These are phyloP conservation scores for Octodon degus DNA, from an alignment of 2,113 vertebrate species.

Conservation along the genomic window DNA sequence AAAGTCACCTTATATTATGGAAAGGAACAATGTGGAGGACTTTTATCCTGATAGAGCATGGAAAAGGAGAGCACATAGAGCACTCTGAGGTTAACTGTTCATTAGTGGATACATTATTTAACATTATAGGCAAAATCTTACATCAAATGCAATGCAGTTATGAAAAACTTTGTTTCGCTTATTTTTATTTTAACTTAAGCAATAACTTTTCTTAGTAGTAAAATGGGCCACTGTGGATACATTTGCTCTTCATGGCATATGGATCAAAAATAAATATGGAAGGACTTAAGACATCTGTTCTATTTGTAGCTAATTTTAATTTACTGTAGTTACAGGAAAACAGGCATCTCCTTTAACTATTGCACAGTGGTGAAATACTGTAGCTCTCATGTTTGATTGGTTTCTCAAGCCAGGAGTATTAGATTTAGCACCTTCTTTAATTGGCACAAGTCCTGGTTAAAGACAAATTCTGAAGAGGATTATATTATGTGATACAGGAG, in stretches of 20 bases:
- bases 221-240: neutral
- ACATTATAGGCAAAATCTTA: slow-evolving; percentile 28
- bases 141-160: neutral
- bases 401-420: neutral
- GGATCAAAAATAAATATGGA: slow-evolving; percentile 42
- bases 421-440: slow-evolving; percentile 51
- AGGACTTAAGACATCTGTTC: slow-evolving; percentile 50
- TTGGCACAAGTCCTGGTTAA: slow-evolving; percentile 35
- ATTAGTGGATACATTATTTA: slow-evolving; percentile 8
- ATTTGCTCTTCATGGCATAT: slow-evolving; percentile 31
- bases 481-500: neutral
- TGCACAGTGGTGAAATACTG: slow-evolving; percentile 29
- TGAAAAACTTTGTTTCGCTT: neutral
- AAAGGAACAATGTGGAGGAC: neutral
- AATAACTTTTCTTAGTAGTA: slow-evolving; percentile 30
- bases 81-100: neutral
- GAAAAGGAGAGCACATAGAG: neutral
- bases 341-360: neutral
- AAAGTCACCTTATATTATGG: neutral
- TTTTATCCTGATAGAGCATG: slow-evolving; percentile 36
- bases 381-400: neutral
- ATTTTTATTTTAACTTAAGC: neutral
- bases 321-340: neutral
- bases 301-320: slow-evolving; percentile 65
- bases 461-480: neutral